Evolutionary conservation across 2,888 invertebrate genomes (phyloP), one percentile per base, ranked within the genome.

Genomic region (Polydrusus tereticollis): DNA sequence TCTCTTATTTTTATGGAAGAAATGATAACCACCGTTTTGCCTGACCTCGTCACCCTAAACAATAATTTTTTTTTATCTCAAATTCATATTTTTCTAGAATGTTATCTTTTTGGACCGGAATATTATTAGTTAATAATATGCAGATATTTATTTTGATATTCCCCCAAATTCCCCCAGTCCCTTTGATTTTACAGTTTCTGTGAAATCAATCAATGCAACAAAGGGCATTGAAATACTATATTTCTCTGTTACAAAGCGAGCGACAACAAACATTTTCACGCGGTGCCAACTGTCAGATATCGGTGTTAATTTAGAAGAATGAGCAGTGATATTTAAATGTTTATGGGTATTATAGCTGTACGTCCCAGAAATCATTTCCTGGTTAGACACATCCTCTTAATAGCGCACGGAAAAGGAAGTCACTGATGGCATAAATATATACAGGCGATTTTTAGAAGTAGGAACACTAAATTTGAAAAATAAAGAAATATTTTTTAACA

Each of bases 361-460:
- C 67, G 66, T 62, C 66, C 72, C 72, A 67, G 67, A 72, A 72
- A 72, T 67, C 72, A 63, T 67, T 72, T 72, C 72, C 72, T 72
- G 72, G 66, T 72, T 67, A 67, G 58, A 67, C 60, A 72, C 67
- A 72, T 72, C 72, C 72, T 67, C 67, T 67, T 72, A 72, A 72
- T 72, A 50, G 67, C 26, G 67, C 38, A 45, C 67, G 72, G 58
- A 67, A 67, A 72, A 72, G 72, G 72, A 72, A 67, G 52, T 72
- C 21, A 63, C 67, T 71, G 62, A 72, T 67, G 50, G 67, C 43
- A 45, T 14, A 33, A n/a, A 33, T 59, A 67, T 45, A 41, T 41
- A 59, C 52, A 43, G 59, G 41, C 36, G 26, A 36, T 59, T 59
- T 59, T 41, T 43, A 59, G 59, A 59, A 41, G 52, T 55, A 55